Evolutionary conservation across 2,888 invertebrate genomes (phyloP).

Genomic region (Archips crataeganus): DNA sequence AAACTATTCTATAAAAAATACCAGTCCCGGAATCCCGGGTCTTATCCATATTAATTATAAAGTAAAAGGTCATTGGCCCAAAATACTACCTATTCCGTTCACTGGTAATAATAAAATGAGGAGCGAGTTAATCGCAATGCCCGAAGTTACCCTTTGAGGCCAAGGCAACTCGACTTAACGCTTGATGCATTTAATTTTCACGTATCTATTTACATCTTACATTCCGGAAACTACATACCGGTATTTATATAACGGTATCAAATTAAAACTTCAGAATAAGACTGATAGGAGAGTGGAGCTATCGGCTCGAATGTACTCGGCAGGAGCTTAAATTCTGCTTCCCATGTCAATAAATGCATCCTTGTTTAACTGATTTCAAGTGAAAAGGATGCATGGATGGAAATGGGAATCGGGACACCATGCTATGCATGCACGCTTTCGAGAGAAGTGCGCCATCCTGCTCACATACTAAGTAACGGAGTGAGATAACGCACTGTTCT

Average conservation of each 20-base stretch:
- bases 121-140: no score
- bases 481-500: neutral
- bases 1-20: no score
- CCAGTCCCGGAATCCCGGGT: no score
- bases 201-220: neutral
- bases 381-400: neutral
- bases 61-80: no score
- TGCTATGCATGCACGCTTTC: neutral
- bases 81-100: no score
- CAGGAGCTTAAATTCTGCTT: neutral
- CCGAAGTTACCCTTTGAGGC: no score
- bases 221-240: neutral
- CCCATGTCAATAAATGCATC: neutral
- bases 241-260: constrained; percentile 10
- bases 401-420: neutral
- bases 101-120: no score
- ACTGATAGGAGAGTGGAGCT: constrained; percentile 55
- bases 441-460: neutral
- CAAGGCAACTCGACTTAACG: no score
- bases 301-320: neutral
- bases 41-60: no score
- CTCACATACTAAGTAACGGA: neutral
- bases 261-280: constrained; percentile 56
- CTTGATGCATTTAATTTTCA: neutral
- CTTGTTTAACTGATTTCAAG: neutral